phyloP scores from a whole-genome alignment of 1,140 invertebrate genomes.

The Notospermus geniculatus region DNA sequence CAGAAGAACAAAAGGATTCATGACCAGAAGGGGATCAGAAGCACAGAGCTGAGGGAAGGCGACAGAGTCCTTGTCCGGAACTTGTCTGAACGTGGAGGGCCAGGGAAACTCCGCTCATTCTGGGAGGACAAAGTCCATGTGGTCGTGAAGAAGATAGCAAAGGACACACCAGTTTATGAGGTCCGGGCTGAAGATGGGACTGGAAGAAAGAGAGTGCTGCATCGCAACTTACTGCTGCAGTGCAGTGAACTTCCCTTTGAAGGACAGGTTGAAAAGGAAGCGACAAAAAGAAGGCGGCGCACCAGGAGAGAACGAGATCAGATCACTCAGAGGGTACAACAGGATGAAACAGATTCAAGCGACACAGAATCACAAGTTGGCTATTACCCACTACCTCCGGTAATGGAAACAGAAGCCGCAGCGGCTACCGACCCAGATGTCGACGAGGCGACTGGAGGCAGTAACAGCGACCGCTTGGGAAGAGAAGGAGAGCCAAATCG shows the following conservation, averaged over 20 bases:
- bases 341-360: too few relatives aligned
- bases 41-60: constrained; percentile 16
- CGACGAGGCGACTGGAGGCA: too few relatives aligned
- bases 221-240: constrained; percentile 16
- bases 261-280: neutral
- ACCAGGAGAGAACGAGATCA: too few relatives aligned
- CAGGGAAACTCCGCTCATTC: constrained; percentile 22
- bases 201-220: neutral
- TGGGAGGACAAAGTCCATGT: constrained; percentile 22
- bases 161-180: constrained; percentile 25
- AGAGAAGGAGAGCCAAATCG: too few relatives aligned
- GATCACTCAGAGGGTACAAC: too few relatives aligned
- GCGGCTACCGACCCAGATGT: too few relatives aligned
- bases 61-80: constrained; percentile 28
- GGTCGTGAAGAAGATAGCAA: constrained; percentile 2
- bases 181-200: constrained; percentile 13
- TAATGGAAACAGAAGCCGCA: too few relatives aligned
- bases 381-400: too few relatives aligned
- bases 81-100: constrained; percentile 21
- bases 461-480: too few relatives aligned
- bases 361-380: too few relatives aligned
- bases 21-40: constrained; percentile 7
- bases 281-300: too few relatives aligned
- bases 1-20: constrained; percentile 1
- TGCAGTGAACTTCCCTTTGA: constrained; percentile 13